Evolutionary conservation across 2,113 vertebrate genomes (phyloP).

Genomic region (Brachirus orientalis): DNA sequence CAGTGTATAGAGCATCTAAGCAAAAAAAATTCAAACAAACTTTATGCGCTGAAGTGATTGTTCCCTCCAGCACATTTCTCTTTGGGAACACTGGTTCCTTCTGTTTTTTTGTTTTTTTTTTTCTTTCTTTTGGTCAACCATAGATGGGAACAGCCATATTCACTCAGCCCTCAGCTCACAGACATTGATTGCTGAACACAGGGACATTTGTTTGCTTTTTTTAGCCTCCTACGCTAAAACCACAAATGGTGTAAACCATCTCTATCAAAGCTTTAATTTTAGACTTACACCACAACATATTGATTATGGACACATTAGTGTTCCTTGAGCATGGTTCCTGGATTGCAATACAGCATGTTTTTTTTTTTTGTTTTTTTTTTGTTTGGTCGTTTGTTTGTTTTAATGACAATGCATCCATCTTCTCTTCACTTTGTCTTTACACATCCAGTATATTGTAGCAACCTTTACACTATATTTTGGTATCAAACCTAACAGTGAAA

Average conservation of each 20-base stretch:
- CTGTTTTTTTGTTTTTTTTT: constrained; percentile 23
- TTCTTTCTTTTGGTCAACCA: constrained; percentile 49
- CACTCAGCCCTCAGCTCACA: constrained; percentile 64
- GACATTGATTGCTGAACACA: constrained; percentile 54
- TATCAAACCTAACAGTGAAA: constrained; percentile 46
- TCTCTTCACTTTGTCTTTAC: constrained; percentile 42
- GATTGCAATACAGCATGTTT: constrained; percentile 69
- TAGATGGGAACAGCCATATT: constrained; percentile 72
- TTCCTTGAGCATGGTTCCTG: constrained; percentile 76
- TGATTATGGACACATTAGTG: constrained; percentile 56
- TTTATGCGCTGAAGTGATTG: constrained; percentile 64
- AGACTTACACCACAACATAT: constrained; percentile 67
- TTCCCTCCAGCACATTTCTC: constrained; percentile 71
- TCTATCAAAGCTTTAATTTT: constrained; percentile 78
- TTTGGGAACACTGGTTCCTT: constrained; percentile 62
- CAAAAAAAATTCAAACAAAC: constrained; percentile 75
- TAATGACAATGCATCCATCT: constrained; percentile 65
- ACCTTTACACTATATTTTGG: constrained; percentile 39
- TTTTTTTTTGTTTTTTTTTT: constrained; percentile 54
- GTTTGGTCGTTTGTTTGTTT: no score
- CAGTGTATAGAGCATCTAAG: constrained; percentile 71
- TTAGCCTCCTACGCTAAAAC: constrained; percentile 57
- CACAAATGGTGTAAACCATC: constrained; percentile 46
- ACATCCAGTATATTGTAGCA: constrained; percentile 74
- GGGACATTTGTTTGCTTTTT: constrained; percentile 57